phyloP scores from a whole-genome alignment of 2,113 vertebrate species.

The Megaceryle torquata region DNA sequence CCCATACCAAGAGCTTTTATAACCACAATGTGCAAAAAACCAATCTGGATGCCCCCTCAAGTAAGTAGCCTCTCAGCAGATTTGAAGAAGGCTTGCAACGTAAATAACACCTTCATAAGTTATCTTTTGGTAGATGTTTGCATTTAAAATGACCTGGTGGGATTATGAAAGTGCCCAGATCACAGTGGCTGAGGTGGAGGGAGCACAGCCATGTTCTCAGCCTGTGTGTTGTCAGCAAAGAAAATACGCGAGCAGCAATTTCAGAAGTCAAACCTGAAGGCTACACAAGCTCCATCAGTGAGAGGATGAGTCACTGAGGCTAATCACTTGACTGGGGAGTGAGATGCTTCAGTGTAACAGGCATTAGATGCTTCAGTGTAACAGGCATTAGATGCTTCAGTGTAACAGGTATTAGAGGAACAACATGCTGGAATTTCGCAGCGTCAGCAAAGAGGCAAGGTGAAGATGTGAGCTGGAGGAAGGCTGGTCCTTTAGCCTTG shows the following conservation, averaged over 20 bases:
- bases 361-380: no score
- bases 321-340: background rate
- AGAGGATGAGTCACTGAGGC: background rate
- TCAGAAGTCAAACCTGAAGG: background rate
- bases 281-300: background rate
- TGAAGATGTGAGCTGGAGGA: background rate
- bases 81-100: background rate
- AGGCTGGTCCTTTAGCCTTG: background rate
- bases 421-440: fast-evolving
- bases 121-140: background rate
- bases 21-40: background rate
- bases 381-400: background rate
- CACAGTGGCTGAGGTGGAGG: background rate
- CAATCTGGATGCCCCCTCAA: background rate
- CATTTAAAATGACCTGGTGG: background rate
- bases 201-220: fast-evolving
- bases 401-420: background rate
- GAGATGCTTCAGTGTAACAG: background rate
- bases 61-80: background rate
- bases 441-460: background rate
- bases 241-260: background rate
- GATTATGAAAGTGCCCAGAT: background rate
- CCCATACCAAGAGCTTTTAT: background rate
- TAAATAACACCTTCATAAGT: background rate
- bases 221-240: background rate